phyloP scores from a whole-genome alignment of 2,797 vertebrate genomes.

The Anguilla megastoma region DNA sequence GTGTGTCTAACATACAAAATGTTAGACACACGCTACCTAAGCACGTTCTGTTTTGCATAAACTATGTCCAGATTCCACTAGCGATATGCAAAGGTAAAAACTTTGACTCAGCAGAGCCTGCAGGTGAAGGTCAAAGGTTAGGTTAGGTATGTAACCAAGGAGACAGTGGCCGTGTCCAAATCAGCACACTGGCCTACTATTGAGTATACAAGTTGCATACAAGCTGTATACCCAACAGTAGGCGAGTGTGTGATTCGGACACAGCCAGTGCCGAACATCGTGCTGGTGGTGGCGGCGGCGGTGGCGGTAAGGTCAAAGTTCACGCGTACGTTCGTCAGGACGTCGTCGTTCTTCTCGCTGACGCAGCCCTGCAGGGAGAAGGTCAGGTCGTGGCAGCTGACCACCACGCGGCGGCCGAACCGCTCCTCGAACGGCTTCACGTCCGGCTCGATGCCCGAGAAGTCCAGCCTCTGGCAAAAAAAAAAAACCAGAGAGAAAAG shows the following conservation, averaged over 20 bases:
- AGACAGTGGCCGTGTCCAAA: not conserved
- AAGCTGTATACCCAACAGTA: too few relatives aligned
- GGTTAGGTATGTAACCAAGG: not conserved
- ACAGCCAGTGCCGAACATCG: not conserved
- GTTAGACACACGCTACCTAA: not conserved
- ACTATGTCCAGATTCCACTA: not conserved
- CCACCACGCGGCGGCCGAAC: slow-evolving; percentile 83
- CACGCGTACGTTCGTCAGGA: slow-evolving; percentile 83
- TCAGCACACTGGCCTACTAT: too few relatives aligned
- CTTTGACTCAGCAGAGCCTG: not conserved
- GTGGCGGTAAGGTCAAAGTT: not conserved
- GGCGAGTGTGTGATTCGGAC: too few relatives aligned
- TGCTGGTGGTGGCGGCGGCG: not conserved
- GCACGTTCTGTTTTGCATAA: not conserved
- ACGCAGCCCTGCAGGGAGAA: slow-evolving; percentile 89
- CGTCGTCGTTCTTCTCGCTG: slow-evolving; percentile 77
- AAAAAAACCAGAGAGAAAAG: not conserved
- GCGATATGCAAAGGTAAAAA: not conserved
- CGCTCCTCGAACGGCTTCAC: slow-evolving; percentile 95
- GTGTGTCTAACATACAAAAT: not conserved
- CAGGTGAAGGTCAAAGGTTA: not conserved
- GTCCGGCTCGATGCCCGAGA: slow-evolving; percentile 93
- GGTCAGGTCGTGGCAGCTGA: slow-evolving; percentile 88
- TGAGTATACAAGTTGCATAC: too few relatives aligned
- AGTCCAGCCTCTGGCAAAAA: slow-evolving; percentile 84